A percentile compares a stretch with the other conserved stretches of the same genome.
Evolutionary conservation across 2,888 invertebrate species (phyloP).

Genomic region (Laspeyria flexula): DNA sequence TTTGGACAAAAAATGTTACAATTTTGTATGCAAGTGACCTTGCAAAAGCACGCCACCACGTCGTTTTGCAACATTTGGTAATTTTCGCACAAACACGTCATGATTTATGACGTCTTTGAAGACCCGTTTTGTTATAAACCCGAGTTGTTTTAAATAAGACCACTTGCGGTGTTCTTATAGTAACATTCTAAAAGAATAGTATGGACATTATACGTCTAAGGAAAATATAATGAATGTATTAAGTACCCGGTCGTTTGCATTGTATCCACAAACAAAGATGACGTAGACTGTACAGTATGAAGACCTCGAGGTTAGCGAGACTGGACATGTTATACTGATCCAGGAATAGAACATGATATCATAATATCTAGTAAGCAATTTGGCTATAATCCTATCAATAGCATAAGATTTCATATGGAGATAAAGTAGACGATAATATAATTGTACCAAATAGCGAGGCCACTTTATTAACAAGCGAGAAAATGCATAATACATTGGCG

Average conservation of each 20-base stretch:
- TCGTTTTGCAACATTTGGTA: constrained; percentile 76
- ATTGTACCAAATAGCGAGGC: constrained; percentile 19
- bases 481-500: constrained; percentile 31
- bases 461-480: constrained; percentile 26
- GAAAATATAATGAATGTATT: constrained; percentile 64
- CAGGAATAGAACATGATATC: constrained; percentile 80
- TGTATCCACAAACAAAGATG: constrained; percentile 61
- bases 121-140: constrained; percentile 65
- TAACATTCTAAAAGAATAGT: constrained; percentile 55
- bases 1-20: constrained; percentile 54
- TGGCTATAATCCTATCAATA: constrained; percentile 55
- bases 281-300: constrained; percentile 60
- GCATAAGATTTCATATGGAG: constrained; percentile 45
- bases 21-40: constrained; percentile 71
- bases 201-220: constrained; percentile 54
- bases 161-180: constrained; percentile 76
- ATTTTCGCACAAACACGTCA: constrained; percentile 72
- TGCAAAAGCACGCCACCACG: constrained; percentile 58
- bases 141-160: constrained; percentile 73
- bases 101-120: constrained; percentile 73
- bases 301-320: constrained; percentile 66
- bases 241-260: constrained; percentile 52
- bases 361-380: constrained; percentile 67
- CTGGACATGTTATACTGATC: constrained; percentile 65
- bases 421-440: constrained; percentile 28